Conservation (phyloP, 2,888 invertebrate species). For the Dicyrtomina minuta region DNA sequence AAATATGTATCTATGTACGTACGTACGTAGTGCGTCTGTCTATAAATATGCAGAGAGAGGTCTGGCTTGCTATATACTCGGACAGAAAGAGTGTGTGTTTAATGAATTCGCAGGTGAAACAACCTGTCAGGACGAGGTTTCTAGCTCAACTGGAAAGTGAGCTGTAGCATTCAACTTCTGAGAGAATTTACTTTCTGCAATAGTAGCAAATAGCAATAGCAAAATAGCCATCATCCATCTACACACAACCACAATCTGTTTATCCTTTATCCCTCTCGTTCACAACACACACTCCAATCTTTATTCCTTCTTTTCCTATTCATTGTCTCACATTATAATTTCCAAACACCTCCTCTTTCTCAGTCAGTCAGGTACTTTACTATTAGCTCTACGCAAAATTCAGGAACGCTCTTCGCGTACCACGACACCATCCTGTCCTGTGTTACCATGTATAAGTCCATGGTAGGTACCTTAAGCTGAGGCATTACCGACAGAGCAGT, state of each 20-base stretch:
- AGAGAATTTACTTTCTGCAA: conserved; percentile 10
- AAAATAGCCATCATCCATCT: too few relatives aligned
- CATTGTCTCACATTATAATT: neutral
- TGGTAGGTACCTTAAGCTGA: too few relatives aligned
- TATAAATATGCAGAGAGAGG: conserved; percentile 2
- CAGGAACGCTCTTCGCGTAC: too few relatives aligned
- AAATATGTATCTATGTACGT: neutral
- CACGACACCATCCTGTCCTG: too few relatives aligned
- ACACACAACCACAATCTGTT: neutral
- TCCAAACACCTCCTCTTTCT: neutral
- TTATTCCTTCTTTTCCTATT: neutral
- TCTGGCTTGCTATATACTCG: conserved; percentile 4
- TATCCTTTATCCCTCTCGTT: too few relatives aligned
- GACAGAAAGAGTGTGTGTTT: conserved; percentile 21
- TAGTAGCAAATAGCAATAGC: too few relatives aligned
- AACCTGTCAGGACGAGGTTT: conserved; percentile 42
- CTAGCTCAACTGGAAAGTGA: conserved; percentile 45
- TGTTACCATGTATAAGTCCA: too few relatives aligned
- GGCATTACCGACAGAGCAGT: too few relatives aligned
- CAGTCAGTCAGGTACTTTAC: neutral
- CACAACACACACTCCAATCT: neutral
- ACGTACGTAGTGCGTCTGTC: neutral
- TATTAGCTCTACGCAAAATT: too few relatives aligned
- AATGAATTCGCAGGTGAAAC: conserved; percentile 42
- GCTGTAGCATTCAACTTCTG: conserved; percentile 1